Conservation (phyloP, 2,797 vertebrate genomes). For the Acanthiza pusilla region DNA sequence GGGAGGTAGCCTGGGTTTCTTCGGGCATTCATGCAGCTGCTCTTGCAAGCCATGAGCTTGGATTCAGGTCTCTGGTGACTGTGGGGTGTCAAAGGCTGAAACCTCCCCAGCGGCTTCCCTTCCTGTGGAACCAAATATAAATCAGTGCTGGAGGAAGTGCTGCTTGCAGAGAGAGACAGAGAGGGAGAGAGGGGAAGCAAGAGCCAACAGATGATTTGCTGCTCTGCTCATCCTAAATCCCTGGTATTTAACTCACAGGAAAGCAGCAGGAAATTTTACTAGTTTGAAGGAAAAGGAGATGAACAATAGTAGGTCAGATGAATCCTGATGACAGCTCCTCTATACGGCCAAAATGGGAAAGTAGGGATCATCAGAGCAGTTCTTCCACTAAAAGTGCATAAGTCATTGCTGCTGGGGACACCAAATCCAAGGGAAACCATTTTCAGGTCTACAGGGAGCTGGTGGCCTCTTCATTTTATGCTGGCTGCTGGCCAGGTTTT, state of each 20-base stretch:
- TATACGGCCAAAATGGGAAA: background rate
- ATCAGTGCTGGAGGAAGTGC: conserved; percentile 35
- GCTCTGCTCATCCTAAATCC: conserved; percentile 57
- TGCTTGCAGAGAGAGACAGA: background rate
- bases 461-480: background rate
- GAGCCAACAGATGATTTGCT: conserved; percentile 55
- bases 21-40: background rate
- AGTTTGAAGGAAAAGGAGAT: background rate
- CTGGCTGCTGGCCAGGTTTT: background rate
- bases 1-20: background rate
- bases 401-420: background rate
- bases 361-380: background rate
- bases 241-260: conserved; percentile 43
- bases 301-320: background rate
- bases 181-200: background rate
- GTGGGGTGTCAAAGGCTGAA: background rate
- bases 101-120: background rate
- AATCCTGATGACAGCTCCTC: conserved; percentile 28
- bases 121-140: conserved; percentile 42
- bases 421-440: background rate
- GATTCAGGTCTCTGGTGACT: background rate
- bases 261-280: conserved; percentile 42
- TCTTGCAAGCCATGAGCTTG: background rate
- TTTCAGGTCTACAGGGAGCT: background rate
- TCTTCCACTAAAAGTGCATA: background rate